Percentiles rank a stretch among this genome's conserved stretches.
Conservation (phyloP, 2,113 vertebrate genomes). For the Macaca fascicularis region T2T-MFA8v1.1 NC_088395.1:11767001-11767500, state of each 20-base stretch:
- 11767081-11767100: not conserved
- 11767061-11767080: not conserved
- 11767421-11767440: not conserved
- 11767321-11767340: not conserved
- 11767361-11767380: not conserved
- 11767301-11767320: not conserved
- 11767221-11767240: not conserved
- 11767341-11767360: not conserved
- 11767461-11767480: constrained; percentile 36
- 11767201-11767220: not conserved
- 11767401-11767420: not conserved
- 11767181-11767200: not conserved
- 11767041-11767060: not conserved
- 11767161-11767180: not conserved
- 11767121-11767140: not conserved
- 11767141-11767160: not conserved
- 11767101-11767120: not conserved
- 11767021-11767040: not conserved
- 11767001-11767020: constrained; percentile 16
- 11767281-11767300: constrained; percentile 5
- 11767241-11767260: not conserved
- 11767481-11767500: constrained; percentile 22
- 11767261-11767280: not conserved
- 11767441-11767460: not conserved
- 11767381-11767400: not conserved